Base-by-base conservation (phyloP, 1,140 invertebrate species). In the Panagrolaimus sp. region DNA sequence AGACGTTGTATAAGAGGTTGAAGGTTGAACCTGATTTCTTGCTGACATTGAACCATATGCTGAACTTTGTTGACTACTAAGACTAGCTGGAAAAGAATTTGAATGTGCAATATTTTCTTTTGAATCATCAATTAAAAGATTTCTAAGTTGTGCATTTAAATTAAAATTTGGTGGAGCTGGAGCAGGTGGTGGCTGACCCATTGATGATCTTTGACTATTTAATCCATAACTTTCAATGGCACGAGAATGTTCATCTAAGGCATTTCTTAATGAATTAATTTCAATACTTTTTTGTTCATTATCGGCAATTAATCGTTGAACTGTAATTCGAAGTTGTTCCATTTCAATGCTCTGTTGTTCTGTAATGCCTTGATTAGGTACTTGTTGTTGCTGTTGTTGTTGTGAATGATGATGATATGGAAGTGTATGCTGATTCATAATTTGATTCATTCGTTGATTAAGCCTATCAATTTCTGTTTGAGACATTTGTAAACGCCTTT, bases 281-380 rank as follows among this genome's bases (percentile, higher is more conserved):
- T 84, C 82, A 69, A 82, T 76, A 65, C 85, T 84, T 84, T 87
- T 87, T 74, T 87, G 85, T 66, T 86, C 84, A 81, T 87, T 87
- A 53, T 85, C 83, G 13, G 81, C 77, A 82, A 87, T 85, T 51
- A 87, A 74, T 20, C 83, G 78, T 65, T 87, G 85, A 23, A 87
- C 83, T 43, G 85, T 84, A 68, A 82, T 81, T 74, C 85, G 86
- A 53, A 87, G 74, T 72, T 85, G 84, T 72, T 86, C 86, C 46
- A 87, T 81, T 74, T 87, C 86, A 57, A 57, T 79, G 74, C 67
- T 84, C 86, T 86, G 76, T 65, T 83, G 78, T 9, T 64, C 20
- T 51, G 25, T 47, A 72, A 13, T 20, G 7, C 23, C 42, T 14
- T n/a, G 13, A 27, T 23, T 25, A 14, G 20, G 23, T 53, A 11